Evolutionary conservation across 2,888 invertebrate genomes (phyloP), one percentile per base, ranked within the genome.

Genomic region (Spicauda simplicius): DNA sequence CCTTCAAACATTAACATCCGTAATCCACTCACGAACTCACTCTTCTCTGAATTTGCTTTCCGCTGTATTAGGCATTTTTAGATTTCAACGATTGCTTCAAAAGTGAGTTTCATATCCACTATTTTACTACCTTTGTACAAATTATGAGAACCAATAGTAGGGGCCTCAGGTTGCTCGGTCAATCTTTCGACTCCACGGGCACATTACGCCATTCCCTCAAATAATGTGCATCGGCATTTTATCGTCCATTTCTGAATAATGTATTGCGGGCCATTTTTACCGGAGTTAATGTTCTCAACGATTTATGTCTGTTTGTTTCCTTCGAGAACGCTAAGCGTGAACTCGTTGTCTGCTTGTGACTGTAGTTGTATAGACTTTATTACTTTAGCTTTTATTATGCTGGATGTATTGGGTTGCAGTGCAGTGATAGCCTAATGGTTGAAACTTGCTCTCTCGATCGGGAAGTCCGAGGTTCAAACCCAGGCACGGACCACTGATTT

Each of bases 161-260:
- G 62, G 54, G 62, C 53, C 19, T 14, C 1, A 16, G 18, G 37
- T 62, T 30, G 54, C 18, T 54, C 62, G 62, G 54, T 62, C 62
- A 54, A 62, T 62, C 62, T 62, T 62, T 25, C 45, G 61, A 33
- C 41, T 54, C 62, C 53, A 53, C 62, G 41, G 53, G 41, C 41
- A 62, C 62, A 54, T 55, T 55, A 33, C 18, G 53, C 53, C 54
- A 19, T 61, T 61, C 53, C 53, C 61, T 53, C 53, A 20, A 61
- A 61, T 61, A 61, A 61, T 53, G 37, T 61, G 61, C 61, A 61
- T 61, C 37, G 61, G 61, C 61, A 53, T 61, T 61, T 61, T 54
- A 61, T 55, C 54, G 54, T 30, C 62, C 45, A 45, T 55, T 41
- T 7, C 54, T 62, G 62, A 62, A 55, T 62, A 62, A 62, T 62